These are phyloP conservation scores for Melierax canorus DNA, from an alignment of 2,113 vertebrate species.

Conservation along the genomic window DNA sequence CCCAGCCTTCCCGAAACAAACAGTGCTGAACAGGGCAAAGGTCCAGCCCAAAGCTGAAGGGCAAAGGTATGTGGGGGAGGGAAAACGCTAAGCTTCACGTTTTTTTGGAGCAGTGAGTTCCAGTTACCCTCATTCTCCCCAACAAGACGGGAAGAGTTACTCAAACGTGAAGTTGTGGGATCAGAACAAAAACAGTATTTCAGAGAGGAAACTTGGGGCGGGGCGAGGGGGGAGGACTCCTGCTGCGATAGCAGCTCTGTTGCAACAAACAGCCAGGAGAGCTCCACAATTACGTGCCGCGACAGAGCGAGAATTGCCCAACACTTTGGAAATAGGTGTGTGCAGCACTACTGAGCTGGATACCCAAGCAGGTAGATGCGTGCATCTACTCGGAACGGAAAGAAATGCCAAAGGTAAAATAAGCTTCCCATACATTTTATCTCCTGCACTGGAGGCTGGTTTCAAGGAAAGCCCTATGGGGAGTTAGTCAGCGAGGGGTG, in stretches of 20 bases:
- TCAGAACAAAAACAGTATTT: background rate
- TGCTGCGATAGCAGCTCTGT: slow-evolving; percentile 43
- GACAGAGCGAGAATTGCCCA: slow-evolving; percentile 34
- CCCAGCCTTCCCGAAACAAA: slow-evolving; percentile 45
- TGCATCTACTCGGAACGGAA: accelerated
- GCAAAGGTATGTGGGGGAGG: slow-evolving; percentile 5
- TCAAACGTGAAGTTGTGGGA: background rate
- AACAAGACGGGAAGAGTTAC: background rate
- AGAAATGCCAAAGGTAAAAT: background rate
- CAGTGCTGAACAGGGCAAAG: slow-evolving; percentile 53
- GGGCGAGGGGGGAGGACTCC: background rate
- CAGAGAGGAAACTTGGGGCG: background rate
- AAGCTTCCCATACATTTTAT: background rate
- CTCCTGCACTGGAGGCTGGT: background rate
- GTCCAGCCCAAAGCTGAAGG: slow-evolving; percentile 58
- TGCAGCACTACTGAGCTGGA: background rate
- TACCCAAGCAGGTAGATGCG: background rate
- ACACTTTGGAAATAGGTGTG: slow-evolving; percentile 33
- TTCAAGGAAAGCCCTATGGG: slow-evolving; percentile 48
- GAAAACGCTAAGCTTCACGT: background rate
- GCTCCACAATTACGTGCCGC: slow-evolving; percentile 8
- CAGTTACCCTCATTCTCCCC: background rate
- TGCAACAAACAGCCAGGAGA: slow-evolving; percentile 25
- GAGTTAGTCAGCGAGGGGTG: background rate
- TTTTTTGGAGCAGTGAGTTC: background rate